Evolutionary conservation across 2,888 invertebrate genomes (phyloP).

Genomic region (Sphecodes monilicornis): DNA sequence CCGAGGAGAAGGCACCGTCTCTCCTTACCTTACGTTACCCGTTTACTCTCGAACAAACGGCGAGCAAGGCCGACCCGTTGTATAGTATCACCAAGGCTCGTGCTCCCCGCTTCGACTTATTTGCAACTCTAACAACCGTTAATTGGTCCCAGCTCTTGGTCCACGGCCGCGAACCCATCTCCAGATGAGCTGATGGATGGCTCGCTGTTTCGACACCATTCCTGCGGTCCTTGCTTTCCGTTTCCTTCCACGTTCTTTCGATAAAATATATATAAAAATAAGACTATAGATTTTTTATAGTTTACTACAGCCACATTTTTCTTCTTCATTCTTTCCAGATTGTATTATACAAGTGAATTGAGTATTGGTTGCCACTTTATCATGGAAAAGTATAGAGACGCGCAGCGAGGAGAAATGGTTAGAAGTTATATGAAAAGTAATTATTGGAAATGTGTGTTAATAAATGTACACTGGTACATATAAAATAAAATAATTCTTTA

Average conservation of each 20-base stretch:
- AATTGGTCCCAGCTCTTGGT: conserved; percentile 72
- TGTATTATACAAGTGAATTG: too few species aligned
- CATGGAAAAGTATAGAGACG: too few species aligned
- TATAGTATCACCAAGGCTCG: conserved; percentile 28
- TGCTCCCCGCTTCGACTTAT: conserved; percentile 69
- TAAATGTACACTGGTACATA: too few species aligned
- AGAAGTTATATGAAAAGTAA: too few species aligned
- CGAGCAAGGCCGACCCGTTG: conserved; percentile 60
- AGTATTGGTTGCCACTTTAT: too few species aligned
- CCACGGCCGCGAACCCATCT: conserved; percentile 26
- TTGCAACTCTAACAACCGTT: conserved; percentile 79
- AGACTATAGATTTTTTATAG: too few species aligned
- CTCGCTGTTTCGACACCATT: background rate
- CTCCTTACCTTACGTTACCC: conserved; percentile 48
- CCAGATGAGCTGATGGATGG: background rate
- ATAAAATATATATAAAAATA: too few species aligned
- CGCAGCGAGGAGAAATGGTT: too few species aligned
- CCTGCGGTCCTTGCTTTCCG: background rate
- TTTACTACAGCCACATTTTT: too few species aligned
- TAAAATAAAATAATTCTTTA: too few species aligned
- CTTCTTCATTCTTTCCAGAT: too few species aligned
- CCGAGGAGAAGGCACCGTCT: conserved; percentile 57
- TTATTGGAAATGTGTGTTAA: too few species aligned
- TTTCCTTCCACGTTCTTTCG: background rate
- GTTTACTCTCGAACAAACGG: conserved; percentile 60